Percentiles rank a stretch among this genome's conserved stretches.
Evolutionary conservation across 2,797 vertebrate species (phyloP).

Genomic region (Lycodopsis pacificus): DNA sequence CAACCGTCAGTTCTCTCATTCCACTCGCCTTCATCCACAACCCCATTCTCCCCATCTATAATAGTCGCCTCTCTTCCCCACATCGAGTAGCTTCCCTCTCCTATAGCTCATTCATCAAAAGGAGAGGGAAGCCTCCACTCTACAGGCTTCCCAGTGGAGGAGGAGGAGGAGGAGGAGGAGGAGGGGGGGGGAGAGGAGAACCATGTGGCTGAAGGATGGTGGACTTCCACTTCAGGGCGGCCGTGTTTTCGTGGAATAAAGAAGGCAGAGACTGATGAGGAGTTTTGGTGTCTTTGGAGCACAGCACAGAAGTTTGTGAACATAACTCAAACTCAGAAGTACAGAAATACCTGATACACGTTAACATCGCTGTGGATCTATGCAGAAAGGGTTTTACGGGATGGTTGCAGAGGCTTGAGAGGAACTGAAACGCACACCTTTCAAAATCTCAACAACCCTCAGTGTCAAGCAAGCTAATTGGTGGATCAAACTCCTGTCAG

Average conservation of each 20-base stretch:
- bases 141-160: conserved; percentile 25
- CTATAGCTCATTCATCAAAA: conserved; percentile 59
- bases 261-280: conserved; percentile 8
- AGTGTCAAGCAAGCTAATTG: neutral
- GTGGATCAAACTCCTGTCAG: neutral
- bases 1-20: conserved; percentile 50
- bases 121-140: conserved; percentile 44
- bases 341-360: neutral
- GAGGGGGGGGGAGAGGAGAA: neutral
- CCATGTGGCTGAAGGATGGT: conserved; percentile 17
- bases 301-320: neutral
- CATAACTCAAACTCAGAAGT: neutral
- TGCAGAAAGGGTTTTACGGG: neutral
- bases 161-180: neutral
- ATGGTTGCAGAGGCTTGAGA: neutral
- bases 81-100: conserved; percentile 45
- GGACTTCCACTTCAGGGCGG: conserved; percentile 24
- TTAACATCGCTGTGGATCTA: neutral
- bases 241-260: neutral
- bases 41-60: conserved; percentile 44
- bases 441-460: neutral
- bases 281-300: neutral
- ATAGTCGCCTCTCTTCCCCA: conserved; percentile 33
- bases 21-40: conserved; percentile 48
- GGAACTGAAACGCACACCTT: neutral